phyloP scores from a whole-genome alignment of 2,797 vertebrate species.

The Triplophysa bombifrons region DNA sequence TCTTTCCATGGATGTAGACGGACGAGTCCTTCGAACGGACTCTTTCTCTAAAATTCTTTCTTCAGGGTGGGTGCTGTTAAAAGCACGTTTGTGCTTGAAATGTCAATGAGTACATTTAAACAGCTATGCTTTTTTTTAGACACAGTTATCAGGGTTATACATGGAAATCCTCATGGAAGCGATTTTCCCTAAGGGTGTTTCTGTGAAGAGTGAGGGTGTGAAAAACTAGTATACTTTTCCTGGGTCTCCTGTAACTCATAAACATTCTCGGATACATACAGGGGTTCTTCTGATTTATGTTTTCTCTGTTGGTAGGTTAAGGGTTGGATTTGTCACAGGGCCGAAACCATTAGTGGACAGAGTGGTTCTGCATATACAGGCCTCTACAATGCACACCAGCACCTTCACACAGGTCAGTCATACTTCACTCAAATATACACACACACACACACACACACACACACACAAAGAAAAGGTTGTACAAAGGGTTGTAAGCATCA shows the following conservation, averaged over 20 bases:
- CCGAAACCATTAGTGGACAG: constrained; percentile 88
- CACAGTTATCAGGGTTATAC: not conserved
- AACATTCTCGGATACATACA: not conserved
- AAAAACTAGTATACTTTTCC: not conserved
- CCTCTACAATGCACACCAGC: constrained; percentile 89
- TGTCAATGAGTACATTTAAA: not conserved
- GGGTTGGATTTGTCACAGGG: constrained; percentile 91
- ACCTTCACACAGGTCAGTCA: constrained; percentile 89
- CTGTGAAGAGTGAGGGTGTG: not conserved
- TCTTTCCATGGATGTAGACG: constrained; percentile 83
- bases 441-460: not conserved
- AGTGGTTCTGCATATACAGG: constrained; percentile 89
- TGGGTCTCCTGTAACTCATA: not conserved
- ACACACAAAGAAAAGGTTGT: not conserved
- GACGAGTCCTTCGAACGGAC: constrained; percentile 80
- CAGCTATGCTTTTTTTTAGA: not conserved
- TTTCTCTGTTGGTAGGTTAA: constrained; percentile 74
- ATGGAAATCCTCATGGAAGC: not conserved
- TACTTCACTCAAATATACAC: not conserved
- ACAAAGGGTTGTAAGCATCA: not conserved
- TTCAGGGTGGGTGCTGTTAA: constrained; percentile 75
- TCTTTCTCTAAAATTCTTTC: constrained; percentile 87
- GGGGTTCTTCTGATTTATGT: not conserved
- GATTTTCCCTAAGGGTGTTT: not conserved
- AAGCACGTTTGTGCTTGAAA: not conserved